Evolutionary conservation across 2,113 vertebrate genomes (phyloP), one percentile per base, ranked within the genome.

Genomic region (Octodon degus): DNA sequence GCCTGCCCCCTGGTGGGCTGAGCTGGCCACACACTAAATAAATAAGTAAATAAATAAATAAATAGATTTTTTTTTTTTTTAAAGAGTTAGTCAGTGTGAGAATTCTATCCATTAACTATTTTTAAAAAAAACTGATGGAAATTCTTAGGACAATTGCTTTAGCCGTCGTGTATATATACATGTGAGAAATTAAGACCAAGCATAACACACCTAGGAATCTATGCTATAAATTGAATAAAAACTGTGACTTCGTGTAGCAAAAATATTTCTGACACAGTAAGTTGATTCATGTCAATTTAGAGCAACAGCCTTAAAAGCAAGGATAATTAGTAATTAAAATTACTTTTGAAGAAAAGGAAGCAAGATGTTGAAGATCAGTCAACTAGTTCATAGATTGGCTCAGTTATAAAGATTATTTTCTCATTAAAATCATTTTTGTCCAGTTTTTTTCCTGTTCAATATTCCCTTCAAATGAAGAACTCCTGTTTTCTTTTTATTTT

Each of bases 311-410:
- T 83, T 91, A 55, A 77, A 80, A 74, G 43, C n/a, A 32, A 9
- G 50, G 43, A 32, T 50, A 3, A 9, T 43, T 17, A 85, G 22
- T 37, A 65, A 85, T 85, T 85, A 65, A 90, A 92, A 81, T 90
- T 90, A 43, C 76, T 93, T 96, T 96, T 53, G 6, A 72, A 50
- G 25, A 32, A 43, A 77, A 81, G 20, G n/a, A 55, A 81, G 37
- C 5, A 96, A 86, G 72, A 86, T 13, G 0, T 90, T 93, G 67
- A 93, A 85, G 60, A 72, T 22, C 7, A 93, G n/a, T 55, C 30
- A 87, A 81, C 5, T 79, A n/a, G 93, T 53, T 55, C 17, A 60
- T 60, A 65, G 22, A 68, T 34, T 89, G 11, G 40, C 20, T 11
- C 12, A 86, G 70, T 5, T 87, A 0, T 60, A 11, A 37, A 83